phyloP scores from a whole-genome alignment of 1,140 invertebrate genomes.

The Agraylea sexmaculata region DNA sequence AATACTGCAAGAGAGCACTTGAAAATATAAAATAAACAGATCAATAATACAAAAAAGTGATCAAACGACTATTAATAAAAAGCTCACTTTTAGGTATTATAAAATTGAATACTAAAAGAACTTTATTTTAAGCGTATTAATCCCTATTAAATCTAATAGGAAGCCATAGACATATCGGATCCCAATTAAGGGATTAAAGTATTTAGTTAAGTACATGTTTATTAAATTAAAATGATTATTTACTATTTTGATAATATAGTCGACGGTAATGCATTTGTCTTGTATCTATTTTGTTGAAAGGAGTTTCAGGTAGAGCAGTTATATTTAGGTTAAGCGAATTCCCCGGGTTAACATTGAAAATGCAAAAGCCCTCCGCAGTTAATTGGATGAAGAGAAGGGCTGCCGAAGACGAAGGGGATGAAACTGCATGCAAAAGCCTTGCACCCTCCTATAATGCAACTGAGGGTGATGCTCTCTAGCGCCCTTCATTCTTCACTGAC shows the following conservation, averaged over 20 bases:
- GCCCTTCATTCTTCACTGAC: no score
- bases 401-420: constrained; percentile 2
- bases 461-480: no score
- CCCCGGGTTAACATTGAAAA: constrained; percentile 12
- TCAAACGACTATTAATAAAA: no score
- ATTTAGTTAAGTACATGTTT: not conserved
- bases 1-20: no score
- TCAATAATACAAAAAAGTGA: no score
- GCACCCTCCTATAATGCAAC: constrained; percentile 12
- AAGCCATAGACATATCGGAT: not conserved
- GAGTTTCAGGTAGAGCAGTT: constrained; percentile 6
- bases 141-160: no score
- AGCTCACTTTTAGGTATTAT: no score
- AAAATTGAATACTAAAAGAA: no score
- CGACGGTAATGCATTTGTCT: not conserved
- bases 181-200: constrained; percentile 3
- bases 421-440: constrained; percentile 5
- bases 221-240: not conserved
- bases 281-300: not conserved
- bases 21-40: no score
- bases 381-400: constrained; percentile 17
- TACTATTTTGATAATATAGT: not conserved
- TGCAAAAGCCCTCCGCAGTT: constrained; percentile 17
- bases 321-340: constrained; percentile 4
- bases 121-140: no score